Evolutionary conservation across 2,113 vertebrate species (phyloP).

Genomic region (Mohoua ochrocephala): DNA sequence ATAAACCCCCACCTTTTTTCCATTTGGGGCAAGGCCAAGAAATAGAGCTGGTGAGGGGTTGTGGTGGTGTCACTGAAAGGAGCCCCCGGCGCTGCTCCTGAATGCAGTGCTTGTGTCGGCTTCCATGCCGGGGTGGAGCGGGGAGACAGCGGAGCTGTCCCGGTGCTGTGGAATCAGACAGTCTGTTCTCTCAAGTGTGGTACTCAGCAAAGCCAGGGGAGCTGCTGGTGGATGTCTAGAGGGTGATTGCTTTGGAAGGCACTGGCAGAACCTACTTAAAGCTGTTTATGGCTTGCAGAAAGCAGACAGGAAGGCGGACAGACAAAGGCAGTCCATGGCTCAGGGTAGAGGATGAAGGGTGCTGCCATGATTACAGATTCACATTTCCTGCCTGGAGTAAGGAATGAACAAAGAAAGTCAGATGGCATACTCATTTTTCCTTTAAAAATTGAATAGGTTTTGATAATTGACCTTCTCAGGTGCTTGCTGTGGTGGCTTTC

Average conservation of each 20-base stretch:
- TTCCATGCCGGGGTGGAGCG: neutral
- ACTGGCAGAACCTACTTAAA: neutral
- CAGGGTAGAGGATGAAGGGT: neutral
- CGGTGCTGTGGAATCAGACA: neutral
- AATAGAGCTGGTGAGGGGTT: neutral
- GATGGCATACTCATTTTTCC: neutral
- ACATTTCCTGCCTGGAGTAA: neutral
- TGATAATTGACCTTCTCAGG: neutral
- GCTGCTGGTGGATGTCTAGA: neutral
- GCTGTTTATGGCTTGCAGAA: neutral
- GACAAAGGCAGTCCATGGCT: neutral
- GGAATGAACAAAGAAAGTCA: neutral
- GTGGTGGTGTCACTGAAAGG: neutral
- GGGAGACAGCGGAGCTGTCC: neutral
- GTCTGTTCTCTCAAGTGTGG: neutral
- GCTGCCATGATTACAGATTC: neutral
- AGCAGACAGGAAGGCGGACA: neutral
- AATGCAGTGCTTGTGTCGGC: fast-evolving
- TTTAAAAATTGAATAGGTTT: neutral
- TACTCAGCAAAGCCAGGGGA: neutral
- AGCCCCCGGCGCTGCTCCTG: fast-evolving
- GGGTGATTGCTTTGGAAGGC: neutral
- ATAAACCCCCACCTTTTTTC: fast-evolving
- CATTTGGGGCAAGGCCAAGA: neutral
- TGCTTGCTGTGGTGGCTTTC: neutral